Evolutionary conservation across 2,113 vertebrate genomes (phyloP), one percentile per base, ranked within the genome.

Genomic region (Phasianus colchicus): DNA sequence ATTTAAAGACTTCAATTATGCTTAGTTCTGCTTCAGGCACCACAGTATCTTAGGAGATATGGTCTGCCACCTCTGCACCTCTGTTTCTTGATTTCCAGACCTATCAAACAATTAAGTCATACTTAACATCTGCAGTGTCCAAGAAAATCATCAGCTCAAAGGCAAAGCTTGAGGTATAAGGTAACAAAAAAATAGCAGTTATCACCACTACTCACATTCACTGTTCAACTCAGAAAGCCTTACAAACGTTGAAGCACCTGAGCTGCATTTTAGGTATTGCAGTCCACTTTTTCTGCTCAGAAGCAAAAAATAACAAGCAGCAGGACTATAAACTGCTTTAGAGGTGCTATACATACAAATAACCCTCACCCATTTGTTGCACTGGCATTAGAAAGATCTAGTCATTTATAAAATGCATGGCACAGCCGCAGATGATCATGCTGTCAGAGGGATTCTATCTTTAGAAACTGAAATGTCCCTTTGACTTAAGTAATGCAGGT

Each of bases 291-390:
- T 84, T 67, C 91, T 86, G 91, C 83, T 95, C 80, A 94, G 86
- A 96, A 89, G 64, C 69, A 95, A 55, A 97, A 96, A 94, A 89
- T 89, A 95, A 89, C 84, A 91, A 52, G 69, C 71, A 94, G 89
- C 73, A 74, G 89, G 91, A 93, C 82, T 93, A 82, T 94, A 96
- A 94, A 94, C 87, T 95, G 77, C 57, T 94, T 96, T 95, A 92
- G 69, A 69, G 86, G 89, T 81, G 54, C 67, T 90, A 89, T 95
- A 97, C 97, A 96, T 94, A 90, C 69, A 94, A 88, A 94, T 92
- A 92, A 67, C 50, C 60, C 29, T 90, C 83, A 86, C 34, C 52
- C 42, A 83, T 97, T 93, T 96, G 73, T 76, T 95, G 85, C 80
- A 76, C 57, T 96, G 94, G 69, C 80, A 91, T 96, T 91, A 92